Percentiles rank a stretch among this genome's conserved stretches.
phyloP scores from a whole-genome alignment of 2,888 invertebrate genomes.

The Hipparchia semele region DNA sequence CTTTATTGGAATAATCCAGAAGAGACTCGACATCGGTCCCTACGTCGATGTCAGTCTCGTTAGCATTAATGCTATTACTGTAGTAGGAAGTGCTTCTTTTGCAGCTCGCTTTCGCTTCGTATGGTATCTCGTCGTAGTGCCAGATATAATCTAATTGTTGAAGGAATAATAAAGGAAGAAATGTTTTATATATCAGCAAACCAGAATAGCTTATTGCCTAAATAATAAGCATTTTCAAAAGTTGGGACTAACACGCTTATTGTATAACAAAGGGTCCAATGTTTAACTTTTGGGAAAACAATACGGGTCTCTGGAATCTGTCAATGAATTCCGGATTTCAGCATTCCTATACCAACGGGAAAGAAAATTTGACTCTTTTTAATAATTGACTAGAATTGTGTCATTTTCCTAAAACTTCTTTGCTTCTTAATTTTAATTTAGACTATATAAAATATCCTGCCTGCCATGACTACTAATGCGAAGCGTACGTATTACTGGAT shows the following conservation, averaged over 20 bases:
- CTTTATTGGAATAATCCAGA: slow-evolving; percentile 53
- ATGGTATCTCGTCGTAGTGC: slow-evolving; percentile 74
- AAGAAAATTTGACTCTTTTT: neutral
- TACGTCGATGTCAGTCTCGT: slow-evolving; percentile 59
- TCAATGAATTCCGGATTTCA: neutral
- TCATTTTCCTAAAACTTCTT: neutral
- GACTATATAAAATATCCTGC: no score
- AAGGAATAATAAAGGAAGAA: slow-evolving; percentile 12
- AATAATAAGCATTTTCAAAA: neutral
- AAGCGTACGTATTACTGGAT: neutral
- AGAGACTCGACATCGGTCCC: slow-evolving; percentile 52
- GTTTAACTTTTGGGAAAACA: neutral
- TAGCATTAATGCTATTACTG: slow-evolving; percentile 59
- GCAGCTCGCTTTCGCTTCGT: slow-evolving; percentile 58
- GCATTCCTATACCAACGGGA: neutral
- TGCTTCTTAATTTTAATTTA: no score
- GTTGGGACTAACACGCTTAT: neutral
- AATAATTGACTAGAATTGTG: neutral
- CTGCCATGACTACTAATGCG: no score
- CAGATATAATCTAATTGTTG: slow-evolving; percentile 65
- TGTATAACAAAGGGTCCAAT: neutral
- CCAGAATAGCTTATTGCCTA: neutral
- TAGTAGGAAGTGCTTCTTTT: slow-evolving; percentile 65
- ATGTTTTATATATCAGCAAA: neutral
- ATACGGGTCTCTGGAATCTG: neutral